Evolutionary conservation across 2,888 invertebrate species (phyloP), one percentile per base, ranked within the genome.

Genomic region (Drosophila cognata): DNA sequence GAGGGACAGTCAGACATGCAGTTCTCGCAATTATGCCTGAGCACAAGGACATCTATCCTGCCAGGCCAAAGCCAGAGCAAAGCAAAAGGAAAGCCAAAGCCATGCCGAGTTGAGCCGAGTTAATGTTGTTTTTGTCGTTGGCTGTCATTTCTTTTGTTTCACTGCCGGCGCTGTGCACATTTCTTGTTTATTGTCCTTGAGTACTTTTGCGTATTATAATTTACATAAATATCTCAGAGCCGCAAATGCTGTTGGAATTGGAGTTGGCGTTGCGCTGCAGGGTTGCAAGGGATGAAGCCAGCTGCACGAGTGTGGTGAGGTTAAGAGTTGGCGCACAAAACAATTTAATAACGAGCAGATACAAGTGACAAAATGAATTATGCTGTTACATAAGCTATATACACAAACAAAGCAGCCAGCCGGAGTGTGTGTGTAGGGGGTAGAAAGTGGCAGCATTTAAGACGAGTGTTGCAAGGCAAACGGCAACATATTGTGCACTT

Each of bases 361-460:
- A 85, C 88, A 88, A 85, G 85, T 89, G 85, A 85, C 85, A 89
- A 89, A 85, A 90, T 85, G 85, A 85, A 88, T 85, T 85, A 85
- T 85, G 83, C 90, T 85, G 90, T 89, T 85, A 76, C 85, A 82
- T 76, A 56, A 84, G 84, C 62, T 52, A 31, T 52, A 66, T 63
- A 68, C 53, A 71, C 59, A 71, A 60, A 57, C 61, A 72, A 66
- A 61, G 21, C 58, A 43, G 6, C 6, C 21, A 38, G 52, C 1
- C 1, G 1, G 41, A 43, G 43, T 25, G 16, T 46, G 43, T 16
- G 7, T 6, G 36, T 6, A 6, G 5, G 41, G 41, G 13, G 7
- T 21, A 29, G 10, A 21, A 18, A 29, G 11, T 11, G 57, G 29
- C 25, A 59, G 43, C 60, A 77, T 74, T 74, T 64, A 60, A 41